These are phyloP conservation scores for Panthera uncia DNA, from an alignment of 2,113 vertebrate genomes.

Conservation along the genomic window DNA sequence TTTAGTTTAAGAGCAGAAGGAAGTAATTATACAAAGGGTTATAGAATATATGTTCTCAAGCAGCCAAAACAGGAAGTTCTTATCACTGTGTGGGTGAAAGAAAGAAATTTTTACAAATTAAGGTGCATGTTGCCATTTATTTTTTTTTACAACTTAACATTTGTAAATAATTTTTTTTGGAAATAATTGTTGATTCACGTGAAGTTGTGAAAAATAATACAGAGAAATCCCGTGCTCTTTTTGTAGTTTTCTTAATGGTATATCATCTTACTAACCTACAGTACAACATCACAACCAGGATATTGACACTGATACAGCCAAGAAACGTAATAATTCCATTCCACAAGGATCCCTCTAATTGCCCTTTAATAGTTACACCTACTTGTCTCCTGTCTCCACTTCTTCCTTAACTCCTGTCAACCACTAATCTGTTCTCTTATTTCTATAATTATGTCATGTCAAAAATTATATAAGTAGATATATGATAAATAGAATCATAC, in stretches of 20 bases:
- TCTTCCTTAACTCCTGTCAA: neutral
- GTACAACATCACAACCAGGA: neutral
- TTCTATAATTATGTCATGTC: neutral
- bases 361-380: neutral
- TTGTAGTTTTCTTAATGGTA: neutral
- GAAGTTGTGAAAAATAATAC: neutral
- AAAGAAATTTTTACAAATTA: constrained; percentile 9
- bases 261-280: neutral
- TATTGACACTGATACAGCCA: neutral
- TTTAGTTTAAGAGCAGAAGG: constrained; percentile 72
- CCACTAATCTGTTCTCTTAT: neutral
- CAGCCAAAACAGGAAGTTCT: constrained; percentile 48
- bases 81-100: constrained; percentile 39
- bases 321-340: neutral
- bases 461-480: neutral
- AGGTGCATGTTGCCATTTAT: constrained; percentile 8
- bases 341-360: neutral
- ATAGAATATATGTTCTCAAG: constrained; percentile 61
- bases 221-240: neutral
- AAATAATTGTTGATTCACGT: neutral
- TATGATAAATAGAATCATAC: neutral
- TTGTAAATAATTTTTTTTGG: constrained; percentile 9
- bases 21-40: constrained; percentile 73
- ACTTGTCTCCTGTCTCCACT: neutral
- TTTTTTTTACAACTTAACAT: neutral